Conservation (phyloP, 2,797 vertebrate genomes). For the Sandelia bainsii region DNA sequence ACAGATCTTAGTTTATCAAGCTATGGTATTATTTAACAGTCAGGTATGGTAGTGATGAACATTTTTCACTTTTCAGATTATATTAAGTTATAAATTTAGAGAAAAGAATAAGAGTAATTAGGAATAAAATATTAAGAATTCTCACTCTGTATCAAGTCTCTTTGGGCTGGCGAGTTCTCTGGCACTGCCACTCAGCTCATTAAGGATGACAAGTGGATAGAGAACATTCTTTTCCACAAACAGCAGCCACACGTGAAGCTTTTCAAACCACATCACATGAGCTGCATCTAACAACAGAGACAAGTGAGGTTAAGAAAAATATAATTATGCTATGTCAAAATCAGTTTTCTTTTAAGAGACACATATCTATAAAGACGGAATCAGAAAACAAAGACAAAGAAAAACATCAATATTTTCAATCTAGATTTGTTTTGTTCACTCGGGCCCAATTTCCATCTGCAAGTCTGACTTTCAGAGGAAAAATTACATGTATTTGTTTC, state of each 20-base stretch:
- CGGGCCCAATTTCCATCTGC: not conserved
- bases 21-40: too few relatives aligned
- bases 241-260: constrained; percentile 96
- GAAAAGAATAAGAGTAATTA: not conserved
- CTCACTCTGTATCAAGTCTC: constrained; percentile 97
- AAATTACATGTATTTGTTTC: not conserved
- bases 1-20: not conserved
- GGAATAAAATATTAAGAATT: not conserved
- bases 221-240: constrained; percentile 97
- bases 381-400: not conserved
- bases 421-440: not conserved
- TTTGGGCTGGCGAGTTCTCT: constrained; percentile 94
- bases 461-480: too few relatives aligned
- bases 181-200: constrained; percentile 96
- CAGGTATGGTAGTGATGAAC: too few relatives aligned
- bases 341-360: too few relatives aligned
- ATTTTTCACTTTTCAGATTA: too few relatives aligned
- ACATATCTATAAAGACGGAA: not conserved
- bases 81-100: not conserved
- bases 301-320: not conserved
- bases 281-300: constrained; percentile 88
- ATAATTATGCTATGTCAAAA: not conserved
- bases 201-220: constrained; percentile 96
- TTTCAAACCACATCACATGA: constrained; percentile 99
- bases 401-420: not conserved